Evolutionary conservation across 1,140 invertebrate species (phyloP).

Genomic region (Diprion similis): DNA sequence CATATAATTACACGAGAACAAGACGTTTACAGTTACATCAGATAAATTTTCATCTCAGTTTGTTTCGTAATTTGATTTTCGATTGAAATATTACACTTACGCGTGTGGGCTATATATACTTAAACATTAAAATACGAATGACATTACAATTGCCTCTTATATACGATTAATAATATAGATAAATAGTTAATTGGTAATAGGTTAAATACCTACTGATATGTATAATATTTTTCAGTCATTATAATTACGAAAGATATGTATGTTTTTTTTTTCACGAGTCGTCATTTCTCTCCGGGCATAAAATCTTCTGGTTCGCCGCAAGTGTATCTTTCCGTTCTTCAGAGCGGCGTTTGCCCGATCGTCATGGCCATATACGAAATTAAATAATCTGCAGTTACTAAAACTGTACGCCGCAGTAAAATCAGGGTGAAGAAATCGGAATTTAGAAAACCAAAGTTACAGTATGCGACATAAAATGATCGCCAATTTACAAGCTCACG

Average conservation of each 20-base stretch:
- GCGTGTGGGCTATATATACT: background rate
- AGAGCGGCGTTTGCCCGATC: too few relatives aligned
- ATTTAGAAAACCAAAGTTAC: too few relatives aligned
- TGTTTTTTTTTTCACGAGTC: slow-evolving; percentile 17
- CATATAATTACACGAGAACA: slow-evolving; percentile 1
- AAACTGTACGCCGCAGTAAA: too few relatives aligned
- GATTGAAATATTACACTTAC: background rate
- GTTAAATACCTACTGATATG: slow-evolving; percentile 50
- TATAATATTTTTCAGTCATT: slow-evolving; percentile 57
- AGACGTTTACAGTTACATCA: background rate
- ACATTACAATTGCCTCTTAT: background rate
- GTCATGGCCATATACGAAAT: too few relatives aligned
- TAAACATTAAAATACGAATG: background rate
- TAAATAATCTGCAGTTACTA: too few relatives aligned
- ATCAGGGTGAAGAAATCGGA: too few relatives aligned
- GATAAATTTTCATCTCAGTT: background rate
- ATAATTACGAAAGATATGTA: slow-evolving; percentile 39
- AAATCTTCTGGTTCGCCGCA: too few relatives aligned
- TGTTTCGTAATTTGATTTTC: background rate
- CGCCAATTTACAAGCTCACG: too few relatives aligned
- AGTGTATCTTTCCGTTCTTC: too few relatives aligned
- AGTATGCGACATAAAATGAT: too few relatives aligned
- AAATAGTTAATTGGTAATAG: slow-evolving; percentile 8
- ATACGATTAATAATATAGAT: background rate
- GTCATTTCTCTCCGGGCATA: slow-evolving; percentile 15